Evolutionary conservation across 2,797 vertebrate genomes (phyloP).

Genomic region (Phrynocephalus forsythii): DNA sequence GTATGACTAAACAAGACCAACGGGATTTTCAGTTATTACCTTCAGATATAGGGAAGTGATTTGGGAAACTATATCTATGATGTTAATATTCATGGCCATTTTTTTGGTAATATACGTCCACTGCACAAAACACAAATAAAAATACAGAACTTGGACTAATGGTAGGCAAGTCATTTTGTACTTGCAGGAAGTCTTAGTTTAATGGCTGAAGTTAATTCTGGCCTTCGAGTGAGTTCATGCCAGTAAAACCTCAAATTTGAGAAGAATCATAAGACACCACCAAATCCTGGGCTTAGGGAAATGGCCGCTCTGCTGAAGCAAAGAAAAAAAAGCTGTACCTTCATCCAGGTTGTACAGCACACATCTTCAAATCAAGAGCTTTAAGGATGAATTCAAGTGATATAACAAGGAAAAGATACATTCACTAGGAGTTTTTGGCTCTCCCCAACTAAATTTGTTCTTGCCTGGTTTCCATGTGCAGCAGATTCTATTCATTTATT

Average conservation of each 20-base stretch:
- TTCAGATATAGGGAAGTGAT: slow-evolving; percentile 6
- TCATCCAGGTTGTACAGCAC: neutral
- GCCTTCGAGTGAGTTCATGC: neutral
- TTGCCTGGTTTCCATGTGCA: neutral
- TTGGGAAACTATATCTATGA: slow-evolving; percentile 9
- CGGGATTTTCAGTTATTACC: slow-evolving; percentile 15
- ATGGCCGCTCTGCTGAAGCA: neutral
- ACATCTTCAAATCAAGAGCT: neutral
- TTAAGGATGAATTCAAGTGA: neutral
- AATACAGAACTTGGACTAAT: neutral
- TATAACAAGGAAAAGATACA: neutral
- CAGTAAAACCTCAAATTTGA: neutral
- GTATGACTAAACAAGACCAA: neutral
- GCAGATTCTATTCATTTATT: neutral
- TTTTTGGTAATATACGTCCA: slow-evolving; percentile 18
- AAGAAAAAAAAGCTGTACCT: neutral
- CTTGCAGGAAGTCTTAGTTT: neutral
- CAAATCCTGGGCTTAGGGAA: neutral
- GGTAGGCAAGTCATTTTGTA: neutral
- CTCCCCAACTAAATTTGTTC: neutral
- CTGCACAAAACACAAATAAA: neutral
- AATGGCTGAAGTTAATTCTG: slow-evolving; percentile 22
- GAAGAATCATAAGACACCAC: neutral
- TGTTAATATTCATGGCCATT: slow-evolving; percentile 20
- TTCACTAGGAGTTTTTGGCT: neutral